Base-by-base conservation (phyloP, 1,140 invertebrate species). In the Orius insidiosus region DNA sequence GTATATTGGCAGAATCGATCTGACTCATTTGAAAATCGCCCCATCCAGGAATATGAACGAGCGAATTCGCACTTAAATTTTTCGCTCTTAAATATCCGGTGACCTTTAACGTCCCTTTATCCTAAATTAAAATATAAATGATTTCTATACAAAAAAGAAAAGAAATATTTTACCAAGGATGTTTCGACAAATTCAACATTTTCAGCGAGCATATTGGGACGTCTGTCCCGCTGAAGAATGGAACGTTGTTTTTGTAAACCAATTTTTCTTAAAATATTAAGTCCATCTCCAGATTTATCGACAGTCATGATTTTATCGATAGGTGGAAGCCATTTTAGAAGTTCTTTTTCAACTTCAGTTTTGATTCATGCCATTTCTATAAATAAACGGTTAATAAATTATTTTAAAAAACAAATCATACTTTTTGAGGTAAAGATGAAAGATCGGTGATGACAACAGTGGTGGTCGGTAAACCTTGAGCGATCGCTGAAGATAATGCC, bases 11-110 rank as follows among this genome's bases (percentile, higher is more conserved):
- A 1, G 72, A 69, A 65, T 81, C 77, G 53, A 96, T 87, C 60
- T 79, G 74, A 2, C 64, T 68, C 72, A 97, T 77, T 68, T 95
- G 90, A 62, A 82, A 97, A 59, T 94, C 84, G 34, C 89, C 92
- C 58, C 87, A 74, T 0, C 87, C 89, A 43, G 85, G 76, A 43
- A 98, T 75, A 58, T 97, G 85, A 38, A 98, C 67, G 38, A 96
- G 66, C 52, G 78, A 68, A 70, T 97, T 95, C 0, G 85, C 87
- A 62, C 79, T 81, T 33, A 94, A 64, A 5, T 80, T 65, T 53
- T 75, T 70, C 1, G 87, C 85, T 56, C 85, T 67, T 38, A 97
- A 61, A 64, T 80, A 94, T 2, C 93, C 93, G 49, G 78, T 79
- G 1, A 96, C 61, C 65, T 80, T 80, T 19, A 96, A 61, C 31